Conservation (phyloP, 2,113 vertebrate genomes). For the Emberiza fucata region DNA sequence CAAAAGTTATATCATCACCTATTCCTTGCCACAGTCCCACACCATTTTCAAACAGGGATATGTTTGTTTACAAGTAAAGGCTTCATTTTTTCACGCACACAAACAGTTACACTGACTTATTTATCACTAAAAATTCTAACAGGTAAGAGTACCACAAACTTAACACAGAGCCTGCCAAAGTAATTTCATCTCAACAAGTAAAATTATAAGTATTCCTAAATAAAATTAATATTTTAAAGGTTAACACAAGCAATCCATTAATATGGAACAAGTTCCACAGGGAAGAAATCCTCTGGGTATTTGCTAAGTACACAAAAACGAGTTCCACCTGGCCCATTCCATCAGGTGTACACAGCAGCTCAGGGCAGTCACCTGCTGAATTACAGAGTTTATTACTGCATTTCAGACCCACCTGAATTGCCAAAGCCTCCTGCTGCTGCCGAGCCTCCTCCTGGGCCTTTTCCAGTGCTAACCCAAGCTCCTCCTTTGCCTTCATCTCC, state of each 20-base stretch:
- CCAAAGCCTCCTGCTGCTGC: slow-evolving; percentile 89
- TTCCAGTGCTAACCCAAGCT: slow-evolving; percentile 84
- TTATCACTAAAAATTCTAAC: neutral
- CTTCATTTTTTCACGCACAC: neutral
- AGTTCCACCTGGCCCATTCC: neutral
- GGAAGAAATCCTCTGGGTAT: neutral
- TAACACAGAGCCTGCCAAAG: neutral
- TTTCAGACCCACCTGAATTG: slow-evolving; percentile 79
- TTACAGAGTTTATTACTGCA: neutral
- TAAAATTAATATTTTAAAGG: neutral
- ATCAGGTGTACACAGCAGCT: neutral
- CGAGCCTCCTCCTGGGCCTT: slow-evolving; percentile 87
- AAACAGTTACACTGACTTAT: neutral
- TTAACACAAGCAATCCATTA: neutral
- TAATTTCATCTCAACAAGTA: neutral
- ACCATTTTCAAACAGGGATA: neutral
- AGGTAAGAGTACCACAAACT: neutral
- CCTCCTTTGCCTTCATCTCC: slow-evolving; percentile 88
- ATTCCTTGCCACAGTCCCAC: neutral
- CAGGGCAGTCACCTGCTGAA: neutral
- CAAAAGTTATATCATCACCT: neutral
- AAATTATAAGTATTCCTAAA: neutral
- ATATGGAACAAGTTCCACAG: neutral
- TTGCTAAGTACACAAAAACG: neutral
- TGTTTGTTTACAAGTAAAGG: neutral